Evolutionary conservation across 2,797 vertebrate genomes (phyloP).

Genomic region (Ptychobarbus kaznakovi): DNA sequence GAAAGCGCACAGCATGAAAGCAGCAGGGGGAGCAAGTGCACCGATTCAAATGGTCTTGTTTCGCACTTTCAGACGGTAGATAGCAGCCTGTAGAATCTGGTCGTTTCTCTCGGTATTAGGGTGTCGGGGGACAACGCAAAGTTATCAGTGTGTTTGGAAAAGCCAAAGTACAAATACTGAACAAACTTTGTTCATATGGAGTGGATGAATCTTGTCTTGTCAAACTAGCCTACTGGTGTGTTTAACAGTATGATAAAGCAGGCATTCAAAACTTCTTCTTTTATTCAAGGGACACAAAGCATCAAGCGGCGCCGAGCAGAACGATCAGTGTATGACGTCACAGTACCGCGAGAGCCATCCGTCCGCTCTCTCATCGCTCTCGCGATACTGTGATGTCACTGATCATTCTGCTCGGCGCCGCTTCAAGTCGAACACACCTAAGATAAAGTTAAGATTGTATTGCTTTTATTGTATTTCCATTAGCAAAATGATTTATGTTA

Average conservation of each 20-base stretch:
- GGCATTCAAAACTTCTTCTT: no score
- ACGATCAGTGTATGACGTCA: no score
- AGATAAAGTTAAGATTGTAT: neutral
- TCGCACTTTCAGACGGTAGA: neutral
- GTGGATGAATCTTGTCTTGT: neutral
- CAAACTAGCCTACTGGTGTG: neutral
- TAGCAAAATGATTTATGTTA: neutral
- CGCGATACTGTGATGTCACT: no score
- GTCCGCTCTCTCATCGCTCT: no score
- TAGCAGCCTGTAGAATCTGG: neutral
- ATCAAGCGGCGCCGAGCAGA: no score
- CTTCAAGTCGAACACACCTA: no score
- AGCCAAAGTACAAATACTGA: neutral
- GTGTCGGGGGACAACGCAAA: no score
- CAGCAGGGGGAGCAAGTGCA: constrained; percentile 1
- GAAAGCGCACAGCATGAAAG: neutral
- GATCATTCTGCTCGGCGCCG: no score
- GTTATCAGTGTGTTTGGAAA: neutral
- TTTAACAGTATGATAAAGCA: neutral
- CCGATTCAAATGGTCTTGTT: neutral
- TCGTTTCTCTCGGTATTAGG: neutral
- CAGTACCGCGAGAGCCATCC: no score
- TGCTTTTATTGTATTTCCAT: neutral
- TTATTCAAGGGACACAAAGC: neutral
- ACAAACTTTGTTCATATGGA: neutral